phyloP scores from a whole-genome alignment of 1,140 invertebrate species.

The Hyposmocoma kahamanoa region DNA sequence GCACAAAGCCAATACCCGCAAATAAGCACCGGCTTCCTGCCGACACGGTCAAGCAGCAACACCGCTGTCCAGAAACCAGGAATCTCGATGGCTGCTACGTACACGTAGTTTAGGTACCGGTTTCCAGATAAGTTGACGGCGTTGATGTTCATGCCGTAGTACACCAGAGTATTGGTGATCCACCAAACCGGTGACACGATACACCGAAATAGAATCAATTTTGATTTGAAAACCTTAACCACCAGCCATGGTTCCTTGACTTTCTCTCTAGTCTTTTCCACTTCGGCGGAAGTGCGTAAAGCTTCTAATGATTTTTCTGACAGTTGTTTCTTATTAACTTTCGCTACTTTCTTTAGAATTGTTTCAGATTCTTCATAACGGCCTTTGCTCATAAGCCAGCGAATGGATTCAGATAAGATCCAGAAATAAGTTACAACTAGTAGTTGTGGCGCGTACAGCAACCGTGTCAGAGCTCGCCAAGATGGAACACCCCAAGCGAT shows the following conservation, averaged over 20 bases:
- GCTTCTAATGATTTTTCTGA: conserved; percentile 74
- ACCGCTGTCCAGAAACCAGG: conserved; percentile 79
- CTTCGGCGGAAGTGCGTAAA: conserved; percentile 40
- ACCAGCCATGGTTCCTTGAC: conserved; percentile 60
- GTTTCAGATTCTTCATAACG: conserved; percentile 75
- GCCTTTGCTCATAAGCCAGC: conserved; percentile 84
- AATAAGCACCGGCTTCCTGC: conserved; percentile 52
- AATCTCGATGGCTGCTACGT: conserved; percentile 80
- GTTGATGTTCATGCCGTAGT: conserved; percentile 89
- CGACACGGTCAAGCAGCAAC: conserved; percentile 42
- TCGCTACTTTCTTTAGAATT: conserved; percentile 77
- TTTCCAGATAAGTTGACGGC: conserved; percentile 83
- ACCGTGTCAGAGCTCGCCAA: conserved; percentile 82
- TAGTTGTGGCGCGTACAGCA: conserved; percentile 80
- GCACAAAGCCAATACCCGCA: conserved; percentile 48
- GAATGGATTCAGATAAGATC: conserved; percentile 79
- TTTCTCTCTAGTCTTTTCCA: conserved; percentile 33
- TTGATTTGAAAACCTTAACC: conserved; percentile 74
- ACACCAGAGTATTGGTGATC: conserved; percentile 83
- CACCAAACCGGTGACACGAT: conserved; percentile 81
- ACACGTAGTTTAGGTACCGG: conserved; percentile 81
- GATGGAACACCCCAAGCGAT: conserved; percentile 80
- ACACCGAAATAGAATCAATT: conserved; percentile 76
- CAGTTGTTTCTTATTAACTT: conserved; percentile 77
- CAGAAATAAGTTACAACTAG: conserved; percentile 79